These are phyloP conservation scores for Caligus rogercresseyi DNA, from an alignment of 1,140 invertebrate species.

Conservation along the genomic window DNA sequence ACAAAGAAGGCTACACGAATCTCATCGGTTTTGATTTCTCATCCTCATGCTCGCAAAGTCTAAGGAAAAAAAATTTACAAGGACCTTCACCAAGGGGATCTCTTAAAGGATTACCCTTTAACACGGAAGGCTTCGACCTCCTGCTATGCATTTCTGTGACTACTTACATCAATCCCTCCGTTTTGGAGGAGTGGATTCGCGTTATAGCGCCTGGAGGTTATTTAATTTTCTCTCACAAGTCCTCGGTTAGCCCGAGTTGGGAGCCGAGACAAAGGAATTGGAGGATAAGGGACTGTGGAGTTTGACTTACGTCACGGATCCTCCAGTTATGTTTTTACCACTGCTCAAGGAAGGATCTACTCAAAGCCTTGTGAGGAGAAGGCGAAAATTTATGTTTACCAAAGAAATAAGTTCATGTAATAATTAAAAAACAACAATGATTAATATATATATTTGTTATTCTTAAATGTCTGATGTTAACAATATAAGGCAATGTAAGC, in stretches of 20 bases:
- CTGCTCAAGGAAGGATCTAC: neutral
- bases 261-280: neutral
- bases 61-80: neutral
- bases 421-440: too few species aligned
- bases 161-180: slow-evolving; percentile 1
- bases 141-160: slow-evolving; percentile 1
- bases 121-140: neutral
- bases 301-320: neutral
- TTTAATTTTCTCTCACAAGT: neutral
- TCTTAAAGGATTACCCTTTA: neutral
- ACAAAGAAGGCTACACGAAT: neutral
- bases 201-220: neutral
- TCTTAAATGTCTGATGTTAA: neutral
- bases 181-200: neutral
- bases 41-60: neutral
- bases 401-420: too few species aligned
- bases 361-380: slow-evolving; percentile 6
- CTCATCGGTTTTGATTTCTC: slow-evolving; percentile 4
- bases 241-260: neutral
- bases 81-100: neutral
- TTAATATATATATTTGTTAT: too few species aligned
- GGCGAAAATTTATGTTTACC: slow-evolving; percentile 8
- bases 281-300: neutral
- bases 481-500: neutral
- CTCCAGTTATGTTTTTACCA: neutral